phyloP scores from a whole-genome alignment of 2,113 vertebrate genomes.

The Mustela nigripes region DNA sequence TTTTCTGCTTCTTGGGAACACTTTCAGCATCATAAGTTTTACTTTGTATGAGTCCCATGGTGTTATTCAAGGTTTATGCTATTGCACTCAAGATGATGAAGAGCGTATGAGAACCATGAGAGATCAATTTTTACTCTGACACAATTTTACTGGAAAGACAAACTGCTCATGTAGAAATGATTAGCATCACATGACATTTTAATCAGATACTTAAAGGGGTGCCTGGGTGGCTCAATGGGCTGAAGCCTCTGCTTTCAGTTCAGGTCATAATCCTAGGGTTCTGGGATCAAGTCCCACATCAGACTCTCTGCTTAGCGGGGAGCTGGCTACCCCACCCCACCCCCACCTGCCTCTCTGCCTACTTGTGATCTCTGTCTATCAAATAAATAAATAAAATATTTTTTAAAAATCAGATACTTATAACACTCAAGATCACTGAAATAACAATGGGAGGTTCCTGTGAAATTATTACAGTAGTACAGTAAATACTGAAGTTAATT shows the following conservation, averaged over 20 bases:
- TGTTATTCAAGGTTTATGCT: not conserved
- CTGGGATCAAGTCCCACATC: too few relatives aligned
- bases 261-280: too few relatives aligned
- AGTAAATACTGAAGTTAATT: not conserved
- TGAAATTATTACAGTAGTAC: not conserved
- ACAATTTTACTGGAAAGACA: not conserved
- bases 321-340: too few relatives aligned
- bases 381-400: too few relatives aligned
- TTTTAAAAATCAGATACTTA: not conserved
- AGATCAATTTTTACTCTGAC: not conserved
- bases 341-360: too few relatives aligned
- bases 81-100: not conserved
- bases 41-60: not conserved
- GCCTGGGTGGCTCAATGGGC: too few relatives aligned
- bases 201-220: not conserved
- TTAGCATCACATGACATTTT: not conserved
- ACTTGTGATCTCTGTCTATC: too few relatives aligned
- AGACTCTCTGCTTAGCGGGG: too few relatives aligned
- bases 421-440: not conserved
- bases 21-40: not conserved
- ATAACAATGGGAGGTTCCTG: not conserved
- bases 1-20: not conserved
- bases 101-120: not conserved
- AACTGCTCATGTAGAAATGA: not conserved
- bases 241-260: too few relatives aligned